Base-by-base conservation (phyloP, 2,888 invertebrate genomes). In the Disparrhopalites patrizii region DNA sequence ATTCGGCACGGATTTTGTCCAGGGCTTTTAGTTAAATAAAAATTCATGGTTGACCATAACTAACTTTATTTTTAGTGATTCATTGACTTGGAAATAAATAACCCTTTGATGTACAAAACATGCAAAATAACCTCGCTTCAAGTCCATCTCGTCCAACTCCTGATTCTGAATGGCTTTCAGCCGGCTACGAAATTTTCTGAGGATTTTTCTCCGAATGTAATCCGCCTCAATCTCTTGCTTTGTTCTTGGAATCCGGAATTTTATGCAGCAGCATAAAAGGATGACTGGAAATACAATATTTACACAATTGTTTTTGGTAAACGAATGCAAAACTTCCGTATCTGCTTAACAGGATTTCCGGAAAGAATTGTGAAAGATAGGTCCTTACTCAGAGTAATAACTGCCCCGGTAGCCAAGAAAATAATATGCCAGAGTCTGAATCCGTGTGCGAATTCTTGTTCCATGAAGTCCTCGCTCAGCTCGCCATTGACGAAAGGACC, bases 211-310 rank as follows among this genome's bases (percentile, higher is more conserved):
- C 23, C 94, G 83, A 76, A 90, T 87, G 79, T 90, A 93, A 80
- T 95, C 93, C 0, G 93, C 93, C 79, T 94, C 93, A 70, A 96
- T 95, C 80, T 95, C 93, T 79, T 94, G 93, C 79, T 94, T 94
- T 0, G 95, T 95, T 62, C 95, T 84, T 1, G 95, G 95, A 73
- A 96, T 90, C 38, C 95, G 87, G 79, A 93, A 91, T 73, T 90
- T 88, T 76, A 93, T 85, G 78, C 93, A 93, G 78, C 94, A 95
- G 79, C 94, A 95, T 62, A 93, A 81, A 77, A 92, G 85, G 71
- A 94, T 86, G 68, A 90, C 92, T 92, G 77, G 1, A 80, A 81
- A 50, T 66, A n/a, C n/a, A n/a, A n/a, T n/a, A n/a, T n/a, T n/a
- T 56, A n/a, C n/a, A n/a, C n/a, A n/a, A n/a, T n/a, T n/a, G n/a